Conservation (phyloP, 2,113 vertebrate species). For the Catharus minimus region DNA sequence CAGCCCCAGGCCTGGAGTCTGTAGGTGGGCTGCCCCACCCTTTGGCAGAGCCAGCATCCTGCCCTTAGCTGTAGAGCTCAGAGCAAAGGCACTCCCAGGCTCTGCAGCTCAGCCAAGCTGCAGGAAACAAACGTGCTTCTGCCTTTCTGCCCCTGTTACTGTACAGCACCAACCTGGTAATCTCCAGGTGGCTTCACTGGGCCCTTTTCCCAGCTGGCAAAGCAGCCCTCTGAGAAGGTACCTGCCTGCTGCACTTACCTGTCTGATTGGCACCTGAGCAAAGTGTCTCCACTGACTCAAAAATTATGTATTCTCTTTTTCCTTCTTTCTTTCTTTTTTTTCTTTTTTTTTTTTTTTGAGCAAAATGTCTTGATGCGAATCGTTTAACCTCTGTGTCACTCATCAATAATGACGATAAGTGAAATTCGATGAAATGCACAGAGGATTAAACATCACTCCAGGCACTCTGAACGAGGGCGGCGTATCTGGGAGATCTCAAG, state of each 20-base stretch:
- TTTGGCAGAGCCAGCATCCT: conserved; percentile 33
- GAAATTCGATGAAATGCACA: conserved; percentile 39
- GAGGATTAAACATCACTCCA: conserved; percentile 58
- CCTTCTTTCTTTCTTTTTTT: background rate
- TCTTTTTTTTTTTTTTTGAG: background rate
- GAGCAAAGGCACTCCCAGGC: conserved; percentile 12
- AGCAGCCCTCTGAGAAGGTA: background rate
- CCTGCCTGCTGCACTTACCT: background rate
- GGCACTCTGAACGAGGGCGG: background rate
- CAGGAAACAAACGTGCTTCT: background rate
- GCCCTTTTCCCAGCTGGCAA: background rate
- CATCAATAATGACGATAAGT: conserved; percentile 61
- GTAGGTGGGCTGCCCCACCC: conserved; percentile 61
- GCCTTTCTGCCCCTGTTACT: background rate
- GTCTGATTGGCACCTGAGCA: background rate
- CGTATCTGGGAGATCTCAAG: background rate
- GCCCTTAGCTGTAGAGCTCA: conserved; percentile 23
- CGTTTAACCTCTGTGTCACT: conserved; percentile 56
- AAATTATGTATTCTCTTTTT: background rate
- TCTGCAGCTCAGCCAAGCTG: background rate
- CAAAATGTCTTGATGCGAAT: conserved; percentile 7
- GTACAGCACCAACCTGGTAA: background rate
- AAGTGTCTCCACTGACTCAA: conserved; percentile 9
- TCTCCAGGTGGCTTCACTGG: conserved; percentile 21
- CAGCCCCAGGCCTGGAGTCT: conserved; percentile 22